phyloP scores from a whole-genome alignment of 2,888 invertebrate species.

The Watsonalla cultraria region DNA sequence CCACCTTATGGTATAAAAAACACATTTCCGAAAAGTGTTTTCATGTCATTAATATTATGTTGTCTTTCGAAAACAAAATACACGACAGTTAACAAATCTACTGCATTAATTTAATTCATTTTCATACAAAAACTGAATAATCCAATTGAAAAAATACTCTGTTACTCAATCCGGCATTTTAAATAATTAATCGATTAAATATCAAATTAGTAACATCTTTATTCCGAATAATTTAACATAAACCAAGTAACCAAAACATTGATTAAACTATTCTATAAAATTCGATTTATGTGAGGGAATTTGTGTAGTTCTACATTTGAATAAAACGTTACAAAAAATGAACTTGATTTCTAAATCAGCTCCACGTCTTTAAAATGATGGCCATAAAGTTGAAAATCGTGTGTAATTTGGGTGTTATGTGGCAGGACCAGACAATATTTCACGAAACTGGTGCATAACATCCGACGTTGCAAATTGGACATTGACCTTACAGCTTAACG shows the following conservation, averaged over 20 bases:
- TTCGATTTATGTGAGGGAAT: too few species aligned
- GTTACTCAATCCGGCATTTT: slow-evolving; percentile 6
- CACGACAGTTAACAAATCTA: too few species aligned
- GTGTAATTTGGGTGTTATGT: neutral
- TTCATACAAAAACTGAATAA: too few species aligned
- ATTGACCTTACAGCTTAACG: slow-evolving; percentile 54
- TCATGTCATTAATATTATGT: too few species aligned
- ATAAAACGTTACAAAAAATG: neutral
- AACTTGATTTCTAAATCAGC: neutral
- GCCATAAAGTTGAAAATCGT: neutral
- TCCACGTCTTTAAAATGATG: neutral
- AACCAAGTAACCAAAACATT: too few species aligned
- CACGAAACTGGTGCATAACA: slow-evolving; percentile 67
- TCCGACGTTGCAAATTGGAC: slow-evolving; percentile 43
- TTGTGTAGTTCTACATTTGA: too few species aligned
- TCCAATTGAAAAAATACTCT: too few species aligned
- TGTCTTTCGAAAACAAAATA: too few species aligned
- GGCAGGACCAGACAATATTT: slow-evolving; percentile 30
- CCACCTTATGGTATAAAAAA: too few species aligned
- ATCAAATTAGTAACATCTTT: slow-evolving; percentile 26
- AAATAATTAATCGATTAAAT: slow-evolving; percentile 18
- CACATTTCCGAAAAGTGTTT: too few species aligned
- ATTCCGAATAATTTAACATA: slow-evolving; percentile 15
- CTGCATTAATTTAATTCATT: too few species aligned
- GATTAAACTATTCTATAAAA: too few species aligned